Evolutionary conservation across 2,797 vertebrate species (phyloP), one percentile per base, ranked within the genome.

Genomic region (Characodon lateralis): DNA sequence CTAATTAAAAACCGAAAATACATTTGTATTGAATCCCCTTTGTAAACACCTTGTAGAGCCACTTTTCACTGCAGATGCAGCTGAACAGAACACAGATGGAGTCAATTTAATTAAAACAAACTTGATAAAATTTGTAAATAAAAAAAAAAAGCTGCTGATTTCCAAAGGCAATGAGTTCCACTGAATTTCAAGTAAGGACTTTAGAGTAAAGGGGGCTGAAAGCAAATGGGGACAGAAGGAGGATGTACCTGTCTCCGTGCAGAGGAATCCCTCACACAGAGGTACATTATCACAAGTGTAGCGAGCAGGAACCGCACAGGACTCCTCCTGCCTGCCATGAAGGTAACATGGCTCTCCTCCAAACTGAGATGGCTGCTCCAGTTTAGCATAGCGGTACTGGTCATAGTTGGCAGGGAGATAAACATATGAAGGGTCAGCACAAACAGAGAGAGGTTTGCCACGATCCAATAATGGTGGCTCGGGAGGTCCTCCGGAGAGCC

Each of bases 181-280:
- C 18, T 66, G 35, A 16, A 41, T 24, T 39, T 39, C 5, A 66
- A 10, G 10, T 2, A 13, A 4, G 4, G 20, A 10, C 5, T 2
- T 39, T 24, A 41, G 35, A 66, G 10, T 66, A 4, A 66, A 41
- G 55, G 24, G 55, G 55, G 20, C 18, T 58, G 22, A 26, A 71
- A 2, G n/a, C 1, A 35, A 20, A 18, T 59, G 55, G 20, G 6
- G 43, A 14, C 53, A 8, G 66, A 0, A n/a, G 39, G 22, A 24
- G 71, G 31, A 22, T 43, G 20, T 90, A 98, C 98, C 98, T 96
- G 98, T 98, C 41, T 93, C 81, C 2, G 83, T 87, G 83, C 98
- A 99, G 51, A 95, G 82, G 59, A 98, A 98, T 18, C 97, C 98
- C 79, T 98, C 96, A 82, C 98, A 99, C 18, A 87, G 72, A 66